Base-by-base conservation (phyloP, 2,113 vertebrate genomes). In the Terrapene triunguis region DNA sequence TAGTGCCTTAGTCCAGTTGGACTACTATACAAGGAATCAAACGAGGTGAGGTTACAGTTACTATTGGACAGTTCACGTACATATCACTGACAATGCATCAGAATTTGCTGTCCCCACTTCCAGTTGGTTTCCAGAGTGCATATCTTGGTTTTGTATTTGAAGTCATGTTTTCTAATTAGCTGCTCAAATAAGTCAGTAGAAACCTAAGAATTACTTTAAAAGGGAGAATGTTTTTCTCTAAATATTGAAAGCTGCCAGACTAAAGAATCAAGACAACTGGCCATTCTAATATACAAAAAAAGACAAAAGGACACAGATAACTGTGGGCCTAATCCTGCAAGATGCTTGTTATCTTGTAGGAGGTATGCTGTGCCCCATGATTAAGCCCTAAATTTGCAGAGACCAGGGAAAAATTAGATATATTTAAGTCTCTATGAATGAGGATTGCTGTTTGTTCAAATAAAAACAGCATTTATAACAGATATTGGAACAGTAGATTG, bases 321-420 rank as follows among this genome's bases (percentile, higher is more conserved):
- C 51, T 86, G 29, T 47, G 62, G 27, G 8, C 50, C 53, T 80
- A 47, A 2, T 2, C 16, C 25, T 48, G 86, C 92, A 72, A 93
- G 94, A 9, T 4, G 21, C 47, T 94, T 38, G 22, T 44, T 42
- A 57, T 57, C 80, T 80, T 80, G 83, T 7, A 21, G 57, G 87
- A 93, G 11, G 2, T 55, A 17, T 74, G 21, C 48, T 1, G 0
- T 4, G 74, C 50, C 24, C 80, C 80, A 90, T 94, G 85, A 84
- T 72, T 76, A 90, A 62, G 90, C 29, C 42, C 85, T 53, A 95
- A 94, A 89, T 78, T 44, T 96, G 19, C 82, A 92, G 85, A 86
- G 13, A 69, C 3, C 21, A 89, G 16, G 19, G 65, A 35, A 69
- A 82, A 84, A 89, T 89, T 59, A 88, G 25, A 6, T 29, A 21